These are phyloP conservation scores for Ochropacha duplaris DNA, from an alignment of 2,888 invertebrate species.

Conservation along the genomic window DNA sequence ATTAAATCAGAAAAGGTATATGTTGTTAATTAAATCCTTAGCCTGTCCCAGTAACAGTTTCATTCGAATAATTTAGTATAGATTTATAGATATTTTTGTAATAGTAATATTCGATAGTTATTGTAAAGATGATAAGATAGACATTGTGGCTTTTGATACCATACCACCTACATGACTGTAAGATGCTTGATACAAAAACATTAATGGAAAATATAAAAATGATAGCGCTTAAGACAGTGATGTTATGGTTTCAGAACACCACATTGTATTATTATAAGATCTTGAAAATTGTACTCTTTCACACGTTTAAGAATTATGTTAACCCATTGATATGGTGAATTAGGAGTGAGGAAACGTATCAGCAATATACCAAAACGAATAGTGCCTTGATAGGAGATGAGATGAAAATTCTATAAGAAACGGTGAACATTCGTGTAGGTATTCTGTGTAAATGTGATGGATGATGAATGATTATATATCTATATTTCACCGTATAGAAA, in stretches of 20 bases:
- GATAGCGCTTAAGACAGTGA: conserved; percentile 15
- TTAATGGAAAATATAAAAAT: no score
- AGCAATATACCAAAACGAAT: conserved; percentile 82
- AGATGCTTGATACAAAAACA: conserved; percentile 6
- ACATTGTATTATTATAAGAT: conserved; percentile 50
- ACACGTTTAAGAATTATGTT: conserved; percentile 64
- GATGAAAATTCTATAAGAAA: conserved; percentile 64
- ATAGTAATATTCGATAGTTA: conserved; percentile 75
- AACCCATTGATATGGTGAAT: conserved; percentile 73
- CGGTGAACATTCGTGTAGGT: conserved; percentile 56
- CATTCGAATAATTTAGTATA: conserved; percentile 75
- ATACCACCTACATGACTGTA: conserved; percentile 22
- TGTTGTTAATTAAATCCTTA: conserved; percentile 80
- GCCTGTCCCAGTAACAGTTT: conserved; percentile 76
- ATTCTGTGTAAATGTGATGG: conserved; percentile 49
- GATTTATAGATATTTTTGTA: conserved; percentile 81
- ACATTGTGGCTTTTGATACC: conserved; percentile 44
- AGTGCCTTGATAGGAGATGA: conserved; percentile 78
- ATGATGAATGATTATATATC: conserved; percentile 75
- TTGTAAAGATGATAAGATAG: conserved; percentile 57
- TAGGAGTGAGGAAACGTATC: conserved; percentile 81
- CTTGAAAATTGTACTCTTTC: conserved; percentile 67
- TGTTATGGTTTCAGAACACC: conserved; percentile 39
- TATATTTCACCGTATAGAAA: conserved; percentile 82
- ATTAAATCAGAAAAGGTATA: conserved; percentile 64